Evolutionary conservation across 2,888 invertebrate species (phyloP).

Genomic region (Kryphioiulus occultus): DNA sequence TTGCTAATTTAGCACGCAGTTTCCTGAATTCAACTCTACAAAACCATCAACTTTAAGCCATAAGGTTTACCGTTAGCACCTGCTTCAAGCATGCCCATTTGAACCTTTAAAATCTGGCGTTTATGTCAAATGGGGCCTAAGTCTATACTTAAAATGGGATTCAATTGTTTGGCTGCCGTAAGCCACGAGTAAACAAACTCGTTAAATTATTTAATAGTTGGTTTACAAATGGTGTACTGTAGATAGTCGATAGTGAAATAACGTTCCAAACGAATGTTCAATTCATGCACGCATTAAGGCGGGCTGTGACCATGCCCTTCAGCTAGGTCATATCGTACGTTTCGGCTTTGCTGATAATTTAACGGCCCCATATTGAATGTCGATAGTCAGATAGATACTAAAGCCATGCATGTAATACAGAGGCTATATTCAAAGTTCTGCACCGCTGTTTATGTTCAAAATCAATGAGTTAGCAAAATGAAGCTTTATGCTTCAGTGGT

Average conservation of each 20-base stretch:
- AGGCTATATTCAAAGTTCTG: too few relatives aligned
- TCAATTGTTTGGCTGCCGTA: not conserved
- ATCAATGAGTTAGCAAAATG: not conserved
- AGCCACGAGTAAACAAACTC: not conserved
- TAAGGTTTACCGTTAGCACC: too few relatives aligned
- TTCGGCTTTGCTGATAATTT: not conserved
- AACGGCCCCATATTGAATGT: slow-evolving; percentile 8
- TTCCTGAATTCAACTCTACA: too few relatives aligned
- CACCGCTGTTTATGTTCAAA: not conserved
- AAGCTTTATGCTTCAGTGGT: not conserved
- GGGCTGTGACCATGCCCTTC: not conserved
- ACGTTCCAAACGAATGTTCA: not conserved
- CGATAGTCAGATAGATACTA: not conserved
- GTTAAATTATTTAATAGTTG: not conserved
- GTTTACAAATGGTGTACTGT: not conserved
- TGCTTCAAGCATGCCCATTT: not conserved
- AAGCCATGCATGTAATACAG: not conserved
- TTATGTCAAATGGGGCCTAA: not conserved
- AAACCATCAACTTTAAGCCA: too few relatives aligned
- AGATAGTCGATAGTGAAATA: not conserved
- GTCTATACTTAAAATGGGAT: not conserved
- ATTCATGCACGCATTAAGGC: not conserved
- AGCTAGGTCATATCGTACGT: not conserved
- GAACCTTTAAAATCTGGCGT: not conserved
- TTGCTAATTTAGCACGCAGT: too few relatives aligned